A percentile compares a stretch with the other conserved stretches of the same genome.
Conservation (phyloP, 2,113 vertebrate species). For the Vulpes ferrilata region DNA sequence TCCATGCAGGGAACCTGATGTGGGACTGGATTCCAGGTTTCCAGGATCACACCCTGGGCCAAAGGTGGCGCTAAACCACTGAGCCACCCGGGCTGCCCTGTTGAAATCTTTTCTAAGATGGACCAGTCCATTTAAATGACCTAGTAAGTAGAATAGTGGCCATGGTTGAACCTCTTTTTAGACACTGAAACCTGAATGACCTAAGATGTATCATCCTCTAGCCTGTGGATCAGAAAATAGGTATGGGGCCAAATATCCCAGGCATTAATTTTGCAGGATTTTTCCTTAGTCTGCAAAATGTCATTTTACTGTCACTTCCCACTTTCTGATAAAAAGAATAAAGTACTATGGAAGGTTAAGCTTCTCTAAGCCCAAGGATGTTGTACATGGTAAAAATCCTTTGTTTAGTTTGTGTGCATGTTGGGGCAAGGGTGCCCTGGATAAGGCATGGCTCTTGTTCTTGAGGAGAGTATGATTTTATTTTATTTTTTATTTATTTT, state of each 20-base stretch:
- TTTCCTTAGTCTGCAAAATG: neutral
- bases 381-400: neutral
- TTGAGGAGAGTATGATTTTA: neutral
- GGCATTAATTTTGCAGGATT: neutral
- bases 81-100: neutral
- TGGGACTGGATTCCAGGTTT: no score
- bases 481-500: no score
- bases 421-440: neutral
- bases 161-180: neutral
- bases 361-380: neutral
- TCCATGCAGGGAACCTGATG: no score
- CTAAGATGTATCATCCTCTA: neutral
- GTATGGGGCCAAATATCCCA: no score
- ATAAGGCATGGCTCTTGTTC: neutral
- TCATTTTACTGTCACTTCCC: neutral
- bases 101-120: neutral
- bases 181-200: neutral
- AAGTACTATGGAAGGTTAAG: neutral
- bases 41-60: no score
- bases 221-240: neutral
- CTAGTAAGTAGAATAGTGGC: neutral
- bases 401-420: neutral
- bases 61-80: no score
- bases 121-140: neutral
- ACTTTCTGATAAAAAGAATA: neutral